Evolutionary conservation across 2,797 vertebrate species (phyloP), one percentile per base, ranked within the genome.

Genomic region (Spinibarbus caldwelli): DNA sequence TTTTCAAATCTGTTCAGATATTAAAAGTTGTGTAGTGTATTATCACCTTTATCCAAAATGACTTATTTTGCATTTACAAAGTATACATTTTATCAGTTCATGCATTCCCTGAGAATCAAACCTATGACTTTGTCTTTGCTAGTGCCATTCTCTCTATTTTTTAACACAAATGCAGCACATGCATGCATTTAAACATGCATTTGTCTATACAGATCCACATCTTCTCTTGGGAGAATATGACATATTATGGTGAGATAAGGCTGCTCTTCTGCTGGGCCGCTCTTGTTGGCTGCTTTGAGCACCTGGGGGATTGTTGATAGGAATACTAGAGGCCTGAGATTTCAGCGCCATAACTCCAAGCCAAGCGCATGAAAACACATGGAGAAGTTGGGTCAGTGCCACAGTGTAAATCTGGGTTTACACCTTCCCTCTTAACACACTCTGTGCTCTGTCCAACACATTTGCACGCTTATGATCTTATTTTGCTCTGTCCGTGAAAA

Each of bases 211-310:
- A 57, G n/a, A 80, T 49, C 54, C 75, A 49, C 66, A 75, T 78
- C 79, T 47, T 79, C 76, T 80, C 71, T 66, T 76, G 78, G 49
- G 77, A 41, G 68, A 91, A 89, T 88, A 87, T 86, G 75, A 45
- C 84, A 90, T 89, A 89, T 85, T n/a, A 57, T 91, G 87, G 91
- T 90, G 89, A 92, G 90, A 91, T 91, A 89, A 89, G 91, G 89
- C 90, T 87, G 91, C 87, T 92, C 91, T 90, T 80, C 86, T 87
- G 85, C 83, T 86, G 83, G 83, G 78, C 78, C 43, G 17, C 52
- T 70, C 81, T 52, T 85, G 76, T 47, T 75, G 82, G 43, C 76
- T 78, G 78, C 34, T 67, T 70, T 82, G 23, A 43, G 59, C 38
- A 77, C 26, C 80, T 47, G 19, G 68, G 78, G 75, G 43, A 75